phyloP scores from a whole-genome alignment of 2,113 vertebrate genomes.

The Leucopternis melanops region DNA sequence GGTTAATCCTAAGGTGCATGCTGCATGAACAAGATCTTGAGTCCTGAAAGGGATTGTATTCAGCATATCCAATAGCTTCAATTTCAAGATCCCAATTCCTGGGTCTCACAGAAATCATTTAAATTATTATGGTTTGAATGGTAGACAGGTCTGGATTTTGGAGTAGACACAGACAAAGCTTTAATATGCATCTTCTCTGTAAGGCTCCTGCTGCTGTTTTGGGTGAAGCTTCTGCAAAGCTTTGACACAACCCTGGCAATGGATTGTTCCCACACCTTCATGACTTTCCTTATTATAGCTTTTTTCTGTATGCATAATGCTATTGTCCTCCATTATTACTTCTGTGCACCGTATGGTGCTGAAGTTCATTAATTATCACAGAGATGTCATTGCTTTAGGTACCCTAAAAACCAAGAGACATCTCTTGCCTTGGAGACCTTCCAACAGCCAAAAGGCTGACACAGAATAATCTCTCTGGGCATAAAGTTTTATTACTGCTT shows the following conservation, averaged over 20 bases:
- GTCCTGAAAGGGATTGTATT: not conserved
- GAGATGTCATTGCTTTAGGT: not conserved
- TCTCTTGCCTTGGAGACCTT: not conserved
- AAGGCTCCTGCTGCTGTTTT: not conserved
- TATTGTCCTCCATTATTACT: not conserved
- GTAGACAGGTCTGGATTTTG: not conserved
- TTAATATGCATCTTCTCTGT: not conserved
- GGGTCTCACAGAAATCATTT: not conserved
- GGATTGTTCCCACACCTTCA: not conserved
- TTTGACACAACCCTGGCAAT: not conserved
- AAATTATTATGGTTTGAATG: not conserved
- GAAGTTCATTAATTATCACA: not conserved
- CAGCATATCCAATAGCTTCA: not conserved
- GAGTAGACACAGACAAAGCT: not conserved
- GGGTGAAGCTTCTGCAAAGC: not conserved
- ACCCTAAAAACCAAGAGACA: not conserved
- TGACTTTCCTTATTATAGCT: not conserved
- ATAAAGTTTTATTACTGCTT: not conserved
- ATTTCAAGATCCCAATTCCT: fast-evolving
- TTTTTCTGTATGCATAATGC: not conserved
- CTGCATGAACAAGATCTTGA: not conserved
- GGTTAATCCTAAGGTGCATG: not conserved
- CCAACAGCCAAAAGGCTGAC: not conserved
- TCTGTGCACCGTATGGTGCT: not conserved
- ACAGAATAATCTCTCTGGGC: not conserved